phyloP scores from a whole-genome alignment of 2,888 invertebrate genomes.

The Oscheius sp. region DNA sequence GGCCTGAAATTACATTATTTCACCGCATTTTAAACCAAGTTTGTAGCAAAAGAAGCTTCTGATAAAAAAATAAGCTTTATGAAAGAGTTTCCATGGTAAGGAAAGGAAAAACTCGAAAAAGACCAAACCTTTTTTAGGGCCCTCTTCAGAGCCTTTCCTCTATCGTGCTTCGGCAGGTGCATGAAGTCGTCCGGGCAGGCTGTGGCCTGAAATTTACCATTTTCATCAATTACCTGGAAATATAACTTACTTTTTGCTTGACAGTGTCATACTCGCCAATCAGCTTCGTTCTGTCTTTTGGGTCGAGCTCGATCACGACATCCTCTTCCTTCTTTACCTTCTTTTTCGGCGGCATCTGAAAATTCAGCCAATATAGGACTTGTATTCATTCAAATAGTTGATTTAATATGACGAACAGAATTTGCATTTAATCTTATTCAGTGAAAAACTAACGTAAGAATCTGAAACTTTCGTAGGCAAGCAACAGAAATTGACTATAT shows the following conservation, averaged over 20 bases:
- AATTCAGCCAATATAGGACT: not conserved
- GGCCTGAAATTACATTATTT: conserved; percentile 48
- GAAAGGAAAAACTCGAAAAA: not conserved
- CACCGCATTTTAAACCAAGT: not conserved
- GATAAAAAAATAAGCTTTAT: no score
- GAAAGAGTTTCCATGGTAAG: no score
- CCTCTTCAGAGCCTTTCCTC: conserved; percentile 53
- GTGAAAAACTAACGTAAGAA: no score
- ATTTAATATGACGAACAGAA: no score
- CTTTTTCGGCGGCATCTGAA: conserved; percentile 21
- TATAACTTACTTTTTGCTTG: conserved; percentile 26
- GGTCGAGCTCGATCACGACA: not conserved
- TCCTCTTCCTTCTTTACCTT: conserved; percentile 21
- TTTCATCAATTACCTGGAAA: not conserved
- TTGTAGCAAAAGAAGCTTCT: no score
- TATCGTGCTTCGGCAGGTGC: conserved; percentile 52
- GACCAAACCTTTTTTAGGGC: conserved; percentile 45
- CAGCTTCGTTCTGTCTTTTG: conserved; percentile 32
- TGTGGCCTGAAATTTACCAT: conserved; percentile 36
- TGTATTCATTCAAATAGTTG: no score
- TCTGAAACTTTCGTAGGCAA: no score
- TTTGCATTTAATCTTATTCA: no score
- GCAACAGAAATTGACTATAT: not conserved
- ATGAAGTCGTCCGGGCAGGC: conserved; percentile 51
- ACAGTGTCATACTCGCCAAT: conserved; percentile 47